These are phyloP conservation scores for Orchesellides sinensis DNA, from an alignment of 2,888 invertebrate species.

Conservation along the genomic window DNA sequence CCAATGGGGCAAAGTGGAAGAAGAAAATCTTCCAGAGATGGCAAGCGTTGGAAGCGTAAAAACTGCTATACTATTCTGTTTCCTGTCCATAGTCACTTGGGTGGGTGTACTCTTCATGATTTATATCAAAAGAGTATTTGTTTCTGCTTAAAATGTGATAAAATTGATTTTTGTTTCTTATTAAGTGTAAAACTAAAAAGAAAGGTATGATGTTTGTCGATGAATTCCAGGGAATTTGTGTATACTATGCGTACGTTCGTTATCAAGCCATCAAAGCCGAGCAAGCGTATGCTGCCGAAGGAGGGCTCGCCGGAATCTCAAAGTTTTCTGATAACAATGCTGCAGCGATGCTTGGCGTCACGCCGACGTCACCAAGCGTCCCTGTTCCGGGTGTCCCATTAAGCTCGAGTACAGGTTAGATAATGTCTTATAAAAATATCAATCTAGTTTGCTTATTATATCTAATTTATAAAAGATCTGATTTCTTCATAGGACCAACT, in stretches of 20 bases:
- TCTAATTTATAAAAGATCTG: neutral
- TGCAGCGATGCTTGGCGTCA: slow-evolving; percentile 49
- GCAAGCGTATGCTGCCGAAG: slow-evolving; percentile 56
- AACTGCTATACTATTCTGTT: slow-evolving; percentile 64
- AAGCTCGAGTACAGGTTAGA: neutral
- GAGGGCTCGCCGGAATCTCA: slow-evolving; percentile 53
- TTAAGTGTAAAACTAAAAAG: neutral
- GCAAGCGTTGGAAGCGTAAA: slow-evolving; percentile 58
- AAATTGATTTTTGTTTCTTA: no score
- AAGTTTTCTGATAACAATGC: slow-evolving; percentile 56
- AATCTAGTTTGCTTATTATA: no score
- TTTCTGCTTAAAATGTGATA: no score
- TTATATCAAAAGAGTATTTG: no score
- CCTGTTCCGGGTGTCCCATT: slow-evolving; percentile 25
- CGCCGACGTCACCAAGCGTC: slow-evolving; percentile 52
- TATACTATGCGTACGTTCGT: slow-evolving; percentile 55
- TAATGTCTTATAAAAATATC: no score
- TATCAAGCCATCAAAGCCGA: slow-evolving; percentile 56
- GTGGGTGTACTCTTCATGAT: slow-evolving; percentile 30
- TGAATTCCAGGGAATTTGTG: slow-evolving; percentile 38
- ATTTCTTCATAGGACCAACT: slow-evolving; percentile 1
- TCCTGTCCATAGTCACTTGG: slow-evolving; percentile 62
- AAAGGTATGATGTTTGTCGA: neutral
- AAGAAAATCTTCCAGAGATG: slow-evolving; percentile 37
- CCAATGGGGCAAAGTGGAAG: slow-evolving; percentile 63